Conservation (phyloP, 2,888 invertebrate genomes). For the Colletes collaris region DNA sequence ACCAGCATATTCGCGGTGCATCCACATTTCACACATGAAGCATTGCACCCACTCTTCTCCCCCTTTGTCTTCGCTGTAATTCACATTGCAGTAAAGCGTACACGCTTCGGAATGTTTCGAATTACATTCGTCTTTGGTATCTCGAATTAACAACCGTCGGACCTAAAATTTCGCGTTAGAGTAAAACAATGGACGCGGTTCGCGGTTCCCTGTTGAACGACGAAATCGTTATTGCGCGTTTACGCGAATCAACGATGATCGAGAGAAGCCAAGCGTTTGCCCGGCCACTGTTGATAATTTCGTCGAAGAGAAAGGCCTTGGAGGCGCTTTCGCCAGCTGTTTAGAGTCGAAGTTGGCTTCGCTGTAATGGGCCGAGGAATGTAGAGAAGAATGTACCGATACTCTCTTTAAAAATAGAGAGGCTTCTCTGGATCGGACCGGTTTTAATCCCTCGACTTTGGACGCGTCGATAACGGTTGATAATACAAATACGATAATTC, state of each 20-base stretch:
- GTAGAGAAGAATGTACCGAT: conserved; percentile 25
- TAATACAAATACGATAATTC: conserved; percentile 36
- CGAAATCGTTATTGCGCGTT: background rate
- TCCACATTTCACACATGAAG: too few species aligned
- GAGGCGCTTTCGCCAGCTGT: conserved; percentile 63
- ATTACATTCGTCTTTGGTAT: too few species aligned
- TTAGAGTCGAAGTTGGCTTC: conserved; percentile 36
- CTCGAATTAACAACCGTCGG: too few species aligned
- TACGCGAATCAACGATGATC: conserved; percentile 19
- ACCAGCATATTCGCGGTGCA: too few species aligned
- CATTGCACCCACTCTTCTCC: too few species aligned
- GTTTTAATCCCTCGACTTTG: conserved; percentile 55
- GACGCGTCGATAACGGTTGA: conserved; percentile 41
- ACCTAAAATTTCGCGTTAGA: too few species aligned
- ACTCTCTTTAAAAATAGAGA: conserved; percentile 46
- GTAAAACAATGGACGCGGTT: too few species aligned
- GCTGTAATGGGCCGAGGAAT: conserved; percentile 44
- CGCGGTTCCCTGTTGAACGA: too few species aligned
- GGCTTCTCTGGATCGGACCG: conserved; percentile 28
- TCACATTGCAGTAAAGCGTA: too few species aligned
- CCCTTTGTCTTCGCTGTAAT: too few species aligned
- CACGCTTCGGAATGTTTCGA: too few species aligned
- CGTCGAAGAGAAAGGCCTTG: conserved; percentile 65
- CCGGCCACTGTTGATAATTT: conserved; percentile 52
- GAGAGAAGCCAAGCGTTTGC: conserved; percentile 22